Conservation (phyloP, 2,113 vertebrate species). For the human region DNA sequence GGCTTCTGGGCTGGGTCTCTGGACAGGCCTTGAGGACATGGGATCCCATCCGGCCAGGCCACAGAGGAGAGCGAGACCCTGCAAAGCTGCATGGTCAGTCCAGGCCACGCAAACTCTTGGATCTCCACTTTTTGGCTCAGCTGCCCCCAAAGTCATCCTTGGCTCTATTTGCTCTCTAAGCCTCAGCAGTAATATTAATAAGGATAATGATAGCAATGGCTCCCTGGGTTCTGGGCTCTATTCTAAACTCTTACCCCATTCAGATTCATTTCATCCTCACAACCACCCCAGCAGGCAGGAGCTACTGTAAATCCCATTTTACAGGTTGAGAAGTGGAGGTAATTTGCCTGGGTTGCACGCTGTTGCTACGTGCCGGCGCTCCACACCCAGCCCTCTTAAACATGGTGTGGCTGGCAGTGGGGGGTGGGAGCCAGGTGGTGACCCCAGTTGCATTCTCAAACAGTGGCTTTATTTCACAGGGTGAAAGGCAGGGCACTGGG, state of each 20-base stretch:
- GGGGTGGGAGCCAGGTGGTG: accelerated
- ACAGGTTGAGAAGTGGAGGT: neutral
- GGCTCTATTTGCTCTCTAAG: neutral
- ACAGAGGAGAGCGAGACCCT: neutral
- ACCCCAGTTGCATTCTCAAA: neutral
- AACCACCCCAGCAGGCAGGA: neutral
- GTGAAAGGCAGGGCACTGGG: neutral
- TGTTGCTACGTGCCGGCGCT: too few species aligned
- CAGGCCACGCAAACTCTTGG: too few species aligned
- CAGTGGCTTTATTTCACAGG: neutral
- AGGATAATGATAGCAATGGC: neutral
- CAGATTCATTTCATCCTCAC: neutral
- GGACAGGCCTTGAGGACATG: neutral
- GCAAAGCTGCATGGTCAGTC: accelerated
- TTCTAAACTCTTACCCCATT: neutral
- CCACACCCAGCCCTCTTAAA: neutral
- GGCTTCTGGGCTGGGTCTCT: neutral
- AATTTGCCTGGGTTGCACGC: accelerated
- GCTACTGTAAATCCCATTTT: neutral
- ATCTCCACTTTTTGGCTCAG: too few species aligned
- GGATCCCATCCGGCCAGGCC: neutral
- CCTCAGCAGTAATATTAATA: neutral
- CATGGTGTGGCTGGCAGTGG: neutral
- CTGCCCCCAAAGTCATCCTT: accelerated
- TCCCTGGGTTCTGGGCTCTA: neutral